phyloP scores from a whole-genome alignment of 2,797 vertebrate genomes.

The Onychomys torridus region DNA sequence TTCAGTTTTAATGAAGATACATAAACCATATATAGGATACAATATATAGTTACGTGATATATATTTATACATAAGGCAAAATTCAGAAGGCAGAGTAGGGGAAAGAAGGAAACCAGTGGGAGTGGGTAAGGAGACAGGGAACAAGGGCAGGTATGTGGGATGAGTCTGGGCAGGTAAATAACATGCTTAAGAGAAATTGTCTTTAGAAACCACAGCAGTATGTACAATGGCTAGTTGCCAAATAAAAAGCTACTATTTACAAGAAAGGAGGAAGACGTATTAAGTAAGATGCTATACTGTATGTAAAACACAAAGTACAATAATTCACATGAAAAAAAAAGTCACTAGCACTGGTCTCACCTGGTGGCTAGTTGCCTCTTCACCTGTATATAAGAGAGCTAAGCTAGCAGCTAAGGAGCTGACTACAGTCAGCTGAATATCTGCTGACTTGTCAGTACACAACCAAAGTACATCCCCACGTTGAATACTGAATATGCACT shows the following conservation, averaged over 20 bases:
- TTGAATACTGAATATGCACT: conserved; percentile 1
- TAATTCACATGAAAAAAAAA: background rate
- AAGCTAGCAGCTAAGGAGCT: background rate
- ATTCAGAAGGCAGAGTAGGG: background rate
- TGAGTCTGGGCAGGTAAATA: background rate
- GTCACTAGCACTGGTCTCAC: background rate
- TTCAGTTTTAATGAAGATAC: background rate
- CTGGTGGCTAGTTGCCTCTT: background rate
- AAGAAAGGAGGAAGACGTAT: background rate
- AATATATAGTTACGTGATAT: background rate
- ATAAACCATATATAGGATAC: background rate
- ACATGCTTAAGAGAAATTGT: background rate
- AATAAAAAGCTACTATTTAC: background rate
- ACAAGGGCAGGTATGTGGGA: background rate
- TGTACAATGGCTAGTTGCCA: background rate
- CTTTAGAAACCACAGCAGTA: background rate
- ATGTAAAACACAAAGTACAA: background rate
- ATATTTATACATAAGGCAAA: background rate
- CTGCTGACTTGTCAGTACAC: background rate
- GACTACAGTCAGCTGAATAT: background rate
- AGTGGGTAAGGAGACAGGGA: background rate
- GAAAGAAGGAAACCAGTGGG: background rate
- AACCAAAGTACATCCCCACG: background rate
- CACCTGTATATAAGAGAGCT: background rate
- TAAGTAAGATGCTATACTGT: background rate